Base-by-base conservation (phyloP, 2,888 invertebrate genomes). In the Suillia variegata region DNA sequence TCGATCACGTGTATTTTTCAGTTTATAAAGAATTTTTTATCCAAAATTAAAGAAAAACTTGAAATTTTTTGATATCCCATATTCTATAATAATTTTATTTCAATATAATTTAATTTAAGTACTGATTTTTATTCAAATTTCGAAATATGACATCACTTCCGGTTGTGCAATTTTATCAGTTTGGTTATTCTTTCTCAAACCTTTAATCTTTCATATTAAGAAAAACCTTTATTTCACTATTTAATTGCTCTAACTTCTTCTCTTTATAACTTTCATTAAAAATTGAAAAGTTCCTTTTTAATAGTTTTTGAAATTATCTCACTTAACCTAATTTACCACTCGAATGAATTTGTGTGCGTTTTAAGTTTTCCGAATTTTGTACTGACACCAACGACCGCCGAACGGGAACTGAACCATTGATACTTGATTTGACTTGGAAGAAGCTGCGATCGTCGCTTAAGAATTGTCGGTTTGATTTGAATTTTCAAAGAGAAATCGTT, bases 381-480 rank as follows among this genome's bases (percentile, higher is more conserved):
- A 68, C 68, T 64, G 62, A 53, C 62, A 57, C 59, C 64, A 65
- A 60, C 69, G 65, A 56, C 61, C 56, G 68, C 62, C 66, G 59
- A 66, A 65, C 68, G 63, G 66, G 67, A 69, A 70, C 70, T 70
- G 64, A 68, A 52, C 53, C 21, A 26, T 20, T 2, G 26, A 57
- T 50, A 38, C 38, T 15, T 15, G 20, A 18, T 13, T 38, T n/a
- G n/a, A n/a, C 52, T 24, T 33, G 22, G 13, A 57, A 52, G 45
- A 52, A 57, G 57, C 57, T 26, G 17, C n/a, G 17, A 31, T 51
- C 50, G 20, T 12, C n/a, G 13, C n/a, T n/a, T 38, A 13, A 26
- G 26, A 52, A 34, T 52, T 20, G 4, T 33, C 17, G 12, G 18
- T 15, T 17, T 17, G n/a, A 10, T 8, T 38, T 38, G n/a, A 47